Evolutionary conservation across 2,888 invertebrate species (phyloP).

Genomic region (Drosophila kanekoi): DNA sequence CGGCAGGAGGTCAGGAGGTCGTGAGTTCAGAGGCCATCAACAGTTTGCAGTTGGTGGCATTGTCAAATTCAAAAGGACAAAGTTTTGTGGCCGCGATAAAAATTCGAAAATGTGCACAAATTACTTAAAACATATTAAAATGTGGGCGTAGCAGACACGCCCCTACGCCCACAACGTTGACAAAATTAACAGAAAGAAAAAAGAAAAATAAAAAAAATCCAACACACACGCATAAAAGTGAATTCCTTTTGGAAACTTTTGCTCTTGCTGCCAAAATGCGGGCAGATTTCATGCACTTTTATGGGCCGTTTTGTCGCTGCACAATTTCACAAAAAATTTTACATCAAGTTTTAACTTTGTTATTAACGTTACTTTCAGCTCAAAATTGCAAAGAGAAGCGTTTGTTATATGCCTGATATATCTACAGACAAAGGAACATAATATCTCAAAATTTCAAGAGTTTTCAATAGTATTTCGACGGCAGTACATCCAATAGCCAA

Average conservation of each 20-base stretch:
- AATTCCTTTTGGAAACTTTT: slow-evolving; percentile 30
- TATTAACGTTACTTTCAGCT: slow-evolving; percentile 13
- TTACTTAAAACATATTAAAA: slow-evolving; percentile 75
- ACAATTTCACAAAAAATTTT: slow-evolving; percentile 32
- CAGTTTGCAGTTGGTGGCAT: slow-evolving; percentile 39
- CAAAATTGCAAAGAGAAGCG: background rate
- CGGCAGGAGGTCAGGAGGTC: background rate
- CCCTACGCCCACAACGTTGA: slow-evolving; percentile 43
- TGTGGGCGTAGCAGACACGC: slow-evolving; percentile 2
- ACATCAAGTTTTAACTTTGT: slow-evolving; percentile 27
- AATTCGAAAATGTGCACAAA: slow-evolving; percentile 74
- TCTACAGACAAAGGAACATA: background rate
- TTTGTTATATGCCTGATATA: background rate
- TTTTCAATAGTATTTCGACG: too few species aligned
- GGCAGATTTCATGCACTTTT: slow-evolving; percentile 41
- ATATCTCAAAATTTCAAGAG: background rate
- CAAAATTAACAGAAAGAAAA: slow-evolving; percentile 63
- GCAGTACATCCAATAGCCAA: too few species aligned
- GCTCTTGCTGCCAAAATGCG: slow-evolving; percentile 5
- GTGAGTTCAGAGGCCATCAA: slow-evolving; percentile 30
- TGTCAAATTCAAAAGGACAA: slow-evolving; percentile 63
- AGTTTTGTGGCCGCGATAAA: slow-evolving; percentile 74
- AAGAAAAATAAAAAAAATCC: slow-evolving; percentile 38
- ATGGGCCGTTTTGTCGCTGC: slow-evolving; percentile 37
- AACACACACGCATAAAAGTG: slow-evolving; percentile 21